These are phyloP conservation scores for Gadus chalcogrammus DNA, from an alignment of 2,113 vertebrate species.

Conservation along the genomic window DNA sequence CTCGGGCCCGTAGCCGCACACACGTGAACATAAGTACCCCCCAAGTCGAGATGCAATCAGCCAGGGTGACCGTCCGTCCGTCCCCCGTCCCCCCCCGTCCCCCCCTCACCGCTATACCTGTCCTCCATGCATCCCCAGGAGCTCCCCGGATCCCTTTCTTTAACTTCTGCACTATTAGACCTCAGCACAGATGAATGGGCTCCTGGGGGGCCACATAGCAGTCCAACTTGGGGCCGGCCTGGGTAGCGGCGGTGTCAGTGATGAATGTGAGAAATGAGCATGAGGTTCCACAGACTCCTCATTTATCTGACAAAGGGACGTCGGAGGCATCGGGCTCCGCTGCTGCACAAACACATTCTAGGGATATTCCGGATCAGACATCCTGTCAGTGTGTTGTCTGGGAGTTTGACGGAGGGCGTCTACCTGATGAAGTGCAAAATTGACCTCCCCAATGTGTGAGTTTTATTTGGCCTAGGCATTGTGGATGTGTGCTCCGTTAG, in stretches of 20 bases:
- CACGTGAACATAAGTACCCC: conserved; percentile 43
- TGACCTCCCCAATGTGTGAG: too few species aligned
- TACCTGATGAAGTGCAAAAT: too few species aligned
- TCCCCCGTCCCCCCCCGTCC: conserved; percentile 35
- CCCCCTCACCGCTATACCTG: conserved; percentile 25
- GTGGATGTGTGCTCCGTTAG: too few species aligned
- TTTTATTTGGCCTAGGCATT: too few species aligned
- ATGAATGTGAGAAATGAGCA: conserved; percentile 53
- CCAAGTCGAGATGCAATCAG: conserved; percentile 53
- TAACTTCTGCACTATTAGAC: conserved; percentile 47
- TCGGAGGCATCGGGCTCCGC: conserved; percentile 21
- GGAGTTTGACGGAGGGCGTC: background rate
- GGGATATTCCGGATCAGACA: too few species aligned
- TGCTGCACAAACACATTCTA: background rate
- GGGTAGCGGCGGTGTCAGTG: conserved; percentile 46
- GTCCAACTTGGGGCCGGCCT: conserved; percentile 39
- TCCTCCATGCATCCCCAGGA: background rate
- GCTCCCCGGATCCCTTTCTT: conserved; percentile 22
- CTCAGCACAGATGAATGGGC: conserved; percentile 45
- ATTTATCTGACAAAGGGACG: conserved; percentile 40
- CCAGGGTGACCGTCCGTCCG: conserved; percentile 45
- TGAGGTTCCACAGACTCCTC: conserved; percentile 41
- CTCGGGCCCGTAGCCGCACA: conserved; percentile 39
- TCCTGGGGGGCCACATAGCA: conserved; percentile 17
- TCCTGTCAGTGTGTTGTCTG: background rate